Conservation (phyloP, 2,888 invertebrate species). For the Dryomyza anilis region DNA sequence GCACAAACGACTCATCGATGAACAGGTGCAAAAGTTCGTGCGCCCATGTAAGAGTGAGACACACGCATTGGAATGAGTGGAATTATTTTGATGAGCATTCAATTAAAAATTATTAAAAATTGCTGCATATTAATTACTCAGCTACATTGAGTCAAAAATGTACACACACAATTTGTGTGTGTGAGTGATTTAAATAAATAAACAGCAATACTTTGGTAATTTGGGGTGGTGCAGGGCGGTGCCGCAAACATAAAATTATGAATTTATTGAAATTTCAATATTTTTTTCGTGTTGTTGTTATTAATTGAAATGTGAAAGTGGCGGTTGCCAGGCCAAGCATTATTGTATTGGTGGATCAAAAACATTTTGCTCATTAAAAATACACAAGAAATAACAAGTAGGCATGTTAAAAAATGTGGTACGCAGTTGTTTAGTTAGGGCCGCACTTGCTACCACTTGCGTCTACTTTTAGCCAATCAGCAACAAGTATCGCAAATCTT, state of each 20-base stretch:
- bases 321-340: neutral
- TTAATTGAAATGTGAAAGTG: too few relatives aligned
- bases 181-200: neutral
- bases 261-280: too few relatives aligned
- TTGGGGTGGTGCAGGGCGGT: neutral
- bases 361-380: conserved; percentile 13
- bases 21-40: conserved; percentile 16
- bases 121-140: conserved; percentile 27
- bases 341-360: neutral
- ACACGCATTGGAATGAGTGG: conserved; percentile 8
- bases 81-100: conserved; percentile 34
- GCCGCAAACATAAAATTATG: neutral
- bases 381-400: neutral
- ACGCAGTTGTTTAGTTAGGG: neutral
- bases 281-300: too few relatives aligned
- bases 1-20: too few relatives aligned
- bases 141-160: conserved; percentile 11
- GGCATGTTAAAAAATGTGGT: neutral
- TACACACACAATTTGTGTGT: neutral
- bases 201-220: too few relatives aligned
- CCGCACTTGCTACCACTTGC: too few relatives aligned
- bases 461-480: too few relatives aligned
- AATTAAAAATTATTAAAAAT: conserved; percentile 31
- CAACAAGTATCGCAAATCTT: too few relatives aligned
- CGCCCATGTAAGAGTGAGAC: conserved; percentile 31